Conservation (phyloP, 2,888 invertebrate genomes). For the Temnothorax rugatulus region DNA sequence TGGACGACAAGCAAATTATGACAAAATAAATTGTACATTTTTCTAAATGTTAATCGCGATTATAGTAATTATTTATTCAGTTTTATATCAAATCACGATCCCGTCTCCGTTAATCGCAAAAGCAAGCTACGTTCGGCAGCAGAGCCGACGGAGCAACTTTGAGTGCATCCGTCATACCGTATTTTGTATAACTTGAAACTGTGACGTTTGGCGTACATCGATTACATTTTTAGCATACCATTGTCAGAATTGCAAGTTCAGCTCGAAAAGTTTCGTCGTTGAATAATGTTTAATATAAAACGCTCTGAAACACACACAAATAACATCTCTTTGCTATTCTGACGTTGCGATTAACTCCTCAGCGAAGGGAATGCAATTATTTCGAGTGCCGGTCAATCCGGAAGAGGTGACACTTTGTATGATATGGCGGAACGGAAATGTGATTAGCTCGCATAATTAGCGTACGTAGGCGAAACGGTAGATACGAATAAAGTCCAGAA, state of each 20-base stretch:
- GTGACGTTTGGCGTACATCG: constrained; percentile 38
- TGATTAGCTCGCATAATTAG: constrained; percentile 47
- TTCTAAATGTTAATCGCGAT: neutral
- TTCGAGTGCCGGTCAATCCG: constrained; percentile 35
- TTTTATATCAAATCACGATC: neutral
- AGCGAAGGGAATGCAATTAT: constrained; percentile 5
- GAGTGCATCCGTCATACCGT: constrained; percentile 32
- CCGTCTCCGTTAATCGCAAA: neutral
- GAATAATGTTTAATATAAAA: constrained; percentile 30
- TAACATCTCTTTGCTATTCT: constrained; percentile 28
- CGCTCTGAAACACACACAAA: neutral
- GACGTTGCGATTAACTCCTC: constrained; percentile 20
- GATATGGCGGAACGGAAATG: constrained; percentile 28
- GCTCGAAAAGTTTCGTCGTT: constrained; percentile 40
- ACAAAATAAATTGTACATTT: constrained; percentile 4
- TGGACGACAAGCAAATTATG: neutral
- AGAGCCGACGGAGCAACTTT: neutral
- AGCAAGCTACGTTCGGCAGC: neutral
- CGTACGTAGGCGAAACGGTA: constrained; percentile 36
- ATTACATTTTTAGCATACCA: constrained; percentile 38
- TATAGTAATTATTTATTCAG: neutral
- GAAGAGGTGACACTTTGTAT: constrained; percentile 6
- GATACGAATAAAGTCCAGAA: constrained; percentile 31
- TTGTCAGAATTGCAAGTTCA: constrained; percentile 26
- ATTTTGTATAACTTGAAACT: constrained; percentile 47